These are phyloP conservation scores for Sinelater perroti DNA, from an alignment of 2,888 invertebrate species.

Conservation along the genomic window DNA sequence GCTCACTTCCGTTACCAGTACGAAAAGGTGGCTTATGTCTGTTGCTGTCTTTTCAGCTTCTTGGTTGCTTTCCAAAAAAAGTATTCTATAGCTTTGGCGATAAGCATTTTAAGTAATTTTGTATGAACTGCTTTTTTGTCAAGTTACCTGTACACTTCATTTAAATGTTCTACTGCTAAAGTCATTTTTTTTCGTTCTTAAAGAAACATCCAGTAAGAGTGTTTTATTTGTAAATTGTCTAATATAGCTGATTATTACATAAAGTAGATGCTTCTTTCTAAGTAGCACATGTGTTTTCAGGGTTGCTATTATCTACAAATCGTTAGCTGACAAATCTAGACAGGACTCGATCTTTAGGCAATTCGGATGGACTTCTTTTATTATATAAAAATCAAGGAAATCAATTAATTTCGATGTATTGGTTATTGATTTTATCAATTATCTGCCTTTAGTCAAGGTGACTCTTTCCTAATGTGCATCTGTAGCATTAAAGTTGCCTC, in stretches of 20 bases:
- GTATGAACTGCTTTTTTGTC: too few species aligned
- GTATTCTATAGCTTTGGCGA: too few species aligned
- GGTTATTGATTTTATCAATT: not conserved
- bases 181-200: not conserved
- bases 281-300: not conserved
- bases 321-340: not conserved
- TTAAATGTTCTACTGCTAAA: not conserved
- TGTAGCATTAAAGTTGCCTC: not conserved
- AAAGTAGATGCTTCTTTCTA: slow-evolving; percentile 3
- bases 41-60: too few species aligned
- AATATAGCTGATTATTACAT: slow-evolving; percentile 4
- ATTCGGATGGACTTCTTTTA: not conserved
- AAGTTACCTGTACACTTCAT: too few species aligned
- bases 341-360: slow-evolving; percentile 2
- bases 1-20: too few species aligned
- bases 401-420: not conserved
- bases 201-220: not conserved
- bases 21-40: too few species aligned
- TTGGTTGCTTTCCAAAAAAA: too few species aligned
- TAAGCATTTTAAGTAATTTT: too few species aligned
- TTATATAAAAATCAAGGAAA: slow-evolving; percentile 7
- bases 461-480: not conserved
- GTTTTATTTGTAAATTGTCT: not conserved
- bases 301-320: slow-evolving; percentile 4
- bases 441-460: slow-evolving; percentile 2